These are phyloP conservation scores for Eupithecia exiguata DNA, from an alignment of 2,888 invertebrate genomes.

Conservation along the genomic window DNA sequence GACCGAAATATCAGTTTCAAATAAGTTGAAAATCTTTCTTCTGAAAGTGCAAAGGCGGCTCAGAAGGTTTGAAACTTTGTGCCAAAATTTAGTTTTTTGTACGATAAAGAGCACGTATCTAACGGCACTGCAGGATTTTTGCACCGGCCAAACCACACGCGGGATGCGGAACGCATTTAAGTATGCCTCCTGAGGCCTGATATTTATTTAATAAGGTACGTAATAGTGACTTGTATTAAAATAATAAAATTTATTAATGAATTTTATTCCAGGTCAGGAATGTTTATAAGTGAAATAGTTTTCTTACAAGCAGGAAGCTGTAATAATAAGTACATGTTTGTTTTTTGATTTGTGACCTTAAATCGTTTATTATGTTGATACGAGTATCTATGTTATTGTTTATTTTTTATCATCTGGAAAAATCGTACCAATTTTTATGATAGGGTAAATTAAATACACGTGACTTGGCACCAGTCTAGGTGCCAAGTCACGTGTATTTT, in stretches of 20 bases:
- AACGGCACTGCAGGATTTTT: no score
- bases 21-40: not conserved
- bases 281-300: not conserved
- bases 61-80: not conserved
- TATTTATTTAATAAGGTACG: no score
- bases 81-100: not conserved
- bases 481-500: no score
- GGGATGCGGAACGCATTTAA: no score
- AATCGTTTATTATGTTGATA: not conserved
- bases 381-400: not conserved
- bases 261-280: not conserved
- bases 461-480: not conserved
- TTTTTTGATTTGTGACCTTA: not conserved
- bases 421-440: not conserved
- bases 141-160: no score
- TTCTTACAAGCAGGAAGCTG: not conserved
- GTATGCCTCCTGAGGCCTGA: no score
- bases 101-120: not conserved
- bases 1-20: not conserved
- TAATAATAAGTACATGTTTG: not conserved
- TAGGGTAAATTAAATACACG: not conserved
- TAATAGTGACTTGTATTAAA: no score
- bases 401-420: not conserved
- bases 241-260: not conserved
- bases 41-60: not conserved